Conservation (phyloP, 2,888 invertebrate genomes). For the Timandra comae region DNA sequence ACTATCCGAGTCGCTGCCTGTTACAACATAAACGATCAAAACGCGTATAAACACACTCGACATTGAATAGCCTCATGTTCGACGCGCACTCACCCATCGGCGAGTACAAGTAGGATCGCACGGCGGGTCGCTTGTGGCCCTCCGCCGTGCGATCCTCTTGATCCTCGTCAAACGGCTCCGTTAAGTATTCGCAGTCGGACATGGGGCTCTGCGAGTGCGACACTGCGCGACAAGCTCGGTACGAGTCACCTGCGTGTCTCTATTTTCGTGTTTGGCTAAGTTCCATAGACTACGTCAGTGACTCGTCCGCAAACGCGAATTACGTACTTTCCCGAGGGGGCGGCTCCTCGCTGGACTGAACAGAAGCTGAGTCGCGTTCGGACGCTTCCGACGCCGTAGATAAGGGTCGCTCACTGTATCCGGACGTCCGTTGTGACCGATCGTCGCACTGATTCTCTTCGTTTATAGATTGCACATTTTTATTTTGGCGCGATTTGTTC, state of each 20-base stretch:
- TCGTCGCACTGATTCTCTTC: constrained; percentile 43
- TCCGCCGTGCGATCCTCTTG: constrained; percentile 62
- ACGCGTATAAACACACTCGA: constrained; percentile 25
- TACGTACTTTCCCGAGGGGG: constrained; percentile 71
- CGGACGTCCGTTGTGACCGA: constrained; percentile 49
- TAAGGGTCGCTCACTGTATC: constrained; percentile 62
- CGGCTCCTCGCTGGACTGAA: constrained; percentile 72
- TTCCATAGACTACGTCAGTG: constrained; percentile 70
- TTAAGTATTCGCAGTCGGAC: constrained; percentile 73
- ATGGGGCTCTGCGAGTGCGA: constrained; percentile 67
- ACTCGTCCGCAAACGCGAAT: constrained; percentile 57
- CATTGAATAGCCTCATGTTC: constrained; percentile 39
- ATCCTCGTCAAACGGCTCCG: constrained; percentile 66
- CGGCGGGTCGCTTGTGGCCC: constrained; percentile 66
- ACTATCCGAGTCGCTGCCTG: constrained; percentile 79
- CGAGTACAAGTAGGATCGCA: constrained; percentile 75
- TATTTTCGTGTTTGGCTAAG: constrained; percentile 71
- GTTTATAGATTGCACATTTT: constrained; percentile 40
- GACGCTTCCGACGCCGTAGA: constrained; percentile 71
- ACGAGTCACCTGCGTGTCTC: constrained; percentile 67
- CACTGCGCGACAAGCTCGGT: constrained; percentile 70
- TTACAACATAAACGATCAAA: constrained; percentile 52
- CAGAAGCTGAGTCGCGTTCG: constrained; percentile 67
- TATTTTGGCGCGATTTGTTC: constrained; percentile 49
- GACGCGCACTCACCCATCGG: constrained; percentile 67